Evolutionary conservation across 2,797 vertebrate species (phyloP), one percentile per base, ranked within the genome.

Genomic region (Poeciliopsis paucimaculata): DNA sequence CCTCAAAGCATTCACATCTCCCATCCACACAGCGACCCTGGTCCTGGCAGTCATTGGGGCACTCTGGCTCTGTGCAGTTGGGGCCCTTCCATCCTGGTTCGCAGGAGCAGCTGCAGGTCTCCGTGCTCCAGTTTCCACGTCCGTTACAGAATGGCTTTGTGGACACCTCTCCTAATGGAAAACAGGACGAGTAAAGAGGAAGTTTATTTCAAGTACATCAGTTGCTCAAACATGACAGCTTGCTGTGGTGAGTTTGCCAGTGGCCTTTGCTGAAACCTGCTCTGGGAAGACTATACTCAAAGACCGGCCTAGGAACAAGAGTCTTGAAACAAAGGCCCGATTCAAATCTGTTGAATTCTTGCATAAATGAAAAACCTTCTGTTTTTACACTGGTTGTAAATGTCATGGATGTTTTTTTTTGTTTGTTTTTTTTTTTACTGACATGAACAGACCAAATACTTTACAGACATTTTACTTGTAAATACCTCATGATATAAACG

Each of bases 1-100:
- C 97, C 57, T 98, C 97, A 5, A 99, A 99, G 93, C 98, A 99
- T 80, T 96, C 57, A 0, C 98, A 99, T 23, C 93, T 92, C 6
- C 98, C 98, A 0, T 96, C 93, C 76, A 98, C 85, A 0, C 98
- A 99, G 88, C 95, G 97, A 71, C 98, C 98, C 93, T 99, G 98
- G 95, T 99, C 98, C 0, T 97, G 98, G 90, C 98, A 99, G 94
- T 98, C 97, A 0, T 95, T 92, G 0, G 97, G 96, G 66, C 98
- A 99, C 72, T 96, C 94, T 0, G 95, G 84, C 81, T 97, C 97
- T 6, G 96, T 94, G 92, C 98, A 99, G 93, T 98, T 98, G 20
- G 95, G 90, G 0, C 98, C 97, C 0, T 93, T 94, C 95, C 97
- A 99, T 76, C 97, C 98, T 0, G 95, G 85, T 0, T 96, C 92